Evolutionary conservation across 2,888 invertebrate genomes (phyloP).

Genomic region (Osmoderma eremita): DNA sequence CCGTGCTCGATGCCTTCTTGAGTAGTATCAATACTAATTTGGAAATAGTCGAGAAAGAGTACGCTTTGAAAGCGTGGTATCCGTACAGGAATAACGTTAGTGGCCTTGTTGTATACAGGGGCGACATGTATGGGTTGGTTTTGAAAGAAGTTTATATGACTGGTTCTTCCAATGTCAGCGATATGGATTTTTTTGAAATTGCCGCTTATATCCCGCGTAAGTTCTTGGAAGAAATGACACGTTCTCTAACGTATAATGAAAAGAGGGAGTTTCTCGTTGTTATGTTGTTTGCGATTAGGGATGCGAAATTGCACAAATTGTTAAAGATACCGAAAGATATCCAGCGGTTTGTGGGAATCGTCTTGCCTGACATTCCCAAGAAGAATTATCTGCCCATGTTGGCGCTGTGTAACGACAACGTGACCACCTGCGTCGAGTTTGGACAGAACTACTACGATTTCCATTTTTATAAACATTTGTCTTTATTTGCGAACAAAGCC

Average conservation of each 20-base stretch:
- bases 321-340: neutral
- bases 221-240: neutral
- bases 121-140: neutral
- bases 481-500: neutral
- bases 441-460: neutral
- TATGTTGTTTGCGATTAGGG: neutral
- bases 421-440: neutral
- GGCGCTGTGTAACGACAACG: neutral
- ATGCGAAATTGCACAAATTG: neutral
- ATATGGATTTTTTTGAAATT: neutral
- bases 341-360: neutral
- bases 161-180: neutral
- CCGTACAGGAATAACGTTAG: neutral
- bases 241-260: neutral
- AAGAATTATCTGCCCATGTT: neutral
- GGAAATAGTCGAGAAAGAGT: neutral
- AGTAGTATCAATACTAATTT: neutral
- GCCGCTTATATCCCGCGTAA: neutral
- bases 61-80: constrained; percentile 6
- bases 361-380: constrained; percentile 1
- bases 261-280: neutral
- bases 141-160: neutral
- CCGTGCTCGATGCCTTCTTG: neutral
- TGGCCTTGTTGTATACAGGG: neutral
- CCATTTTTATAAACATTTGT: neutral